Conservation (phyloP, 2,797 vertebrate genomes). For the Bucorvus abyssinicus region DNA sequence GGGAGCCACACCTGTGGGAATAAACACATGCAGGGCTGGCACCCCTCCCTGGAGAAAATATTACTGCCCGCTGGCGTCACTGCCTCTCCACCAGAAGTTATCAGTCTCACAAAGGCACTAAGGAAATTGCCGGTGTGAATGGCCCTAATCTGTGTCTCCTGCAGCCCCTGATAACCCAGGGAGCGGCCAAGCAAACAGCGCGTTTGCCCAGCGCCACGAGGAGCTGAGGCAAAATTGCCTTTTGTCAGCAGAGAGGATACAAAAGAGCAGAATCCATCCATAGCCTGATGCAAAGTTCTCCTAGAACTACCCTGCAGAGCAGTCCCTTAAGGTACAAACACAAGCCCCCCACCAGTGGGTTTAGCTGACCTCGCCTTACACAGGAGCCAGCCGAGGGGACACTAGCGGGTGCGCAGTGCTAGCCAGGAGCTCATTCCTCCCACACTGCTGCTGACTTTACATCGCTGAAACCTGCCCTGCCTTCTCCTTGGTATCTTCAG, state of each 20-base stretch:
- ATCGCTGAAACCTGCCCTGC: not conserved
- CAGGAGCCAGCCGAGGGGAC: not conserved
- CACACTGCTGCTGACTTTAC: not conserved
- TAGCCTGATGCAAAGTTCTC: fast-evolving
- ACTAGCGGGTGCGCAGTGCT: fast-evolving
- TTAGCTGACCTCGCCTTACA: fast-evolving
- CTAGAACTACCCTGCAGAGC: not conserved
- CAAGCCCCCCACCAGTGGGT: fast-evolving
- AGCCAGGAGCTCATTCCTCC: not conserved
- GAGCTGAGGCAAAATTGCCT: not conserved
- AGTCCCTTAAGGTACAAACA: not conserved
- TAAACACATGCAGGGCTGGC: not conserved
- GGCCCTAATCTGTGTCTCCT: slow-evolving; percentile 25
- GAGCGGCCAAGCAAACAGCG: not conserved
- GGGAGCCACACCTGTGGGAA: slow-evolving; percentile 7
- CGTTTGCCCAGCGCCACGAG: fast-evolving
- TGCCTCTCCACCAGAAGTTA: not conserved
- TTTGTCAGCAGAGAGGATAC: fast-evolving
- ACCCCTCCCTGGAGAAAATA: not conserved
- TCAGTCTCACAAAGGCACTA: not conserved
- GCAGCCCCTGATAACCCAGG: not conserved
- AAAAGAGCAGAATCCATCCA: not conserved
- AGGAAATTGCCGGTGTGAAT: slow-evolving; percentile 46
- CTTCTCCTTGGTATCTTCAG: not conserved
- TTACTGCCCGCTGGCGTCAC: slow-evolving; percentile 23